A percentile compares a stretch with the other conserved stretches of the same genome.
Conservation (phyloP, 1,140 invertebrate genomes). For the Mamestra configurata region DNA sequence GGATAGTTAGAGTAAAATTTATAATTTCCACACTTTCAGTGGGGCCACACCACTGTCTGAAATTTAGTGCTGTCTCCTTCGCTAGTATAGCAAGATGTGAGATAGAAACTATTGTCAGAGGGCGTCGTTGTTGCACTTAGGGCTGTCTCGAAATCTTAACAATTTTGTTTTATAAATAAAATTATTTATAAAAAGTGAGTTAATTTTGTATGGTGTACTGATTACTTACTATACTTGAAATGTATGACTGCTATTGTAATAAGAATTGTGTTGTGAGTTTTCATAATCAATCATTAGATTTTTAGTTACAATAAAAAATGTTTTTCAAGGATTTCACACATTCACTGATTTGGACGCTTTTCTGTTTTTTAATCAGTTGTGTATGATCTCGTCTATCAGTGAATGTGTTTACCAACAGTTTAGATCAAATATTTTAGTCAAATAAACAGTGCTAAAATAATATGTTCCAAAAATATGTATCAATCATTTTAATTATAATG, state of each 20-base stretch:
- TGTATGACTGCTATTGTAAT: slow-evolving; percentile 27
- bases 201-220: slow-evolving; percentile 3
- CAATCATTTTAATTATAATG: not conserved
- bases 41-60: slow-evolving; percentile 25
- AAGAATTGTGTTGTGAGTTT: slow-evolving; percentile 33
- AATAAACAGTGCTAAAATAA: not conserved
- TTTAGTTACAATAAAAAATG: not conserved
- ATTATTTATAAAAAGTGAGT: not conserved
- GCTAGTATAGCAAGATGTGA: not conserved
- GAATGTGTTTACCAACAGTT: not conserved
- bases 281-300: not conserved
- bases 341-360: not conserved
- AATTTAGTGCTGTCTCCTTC: slow-evolving; percentile 28
- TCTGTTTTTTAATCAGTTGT: slow-evolving; percentile 8
- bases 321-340: not conserved
- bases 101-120: not conserved
- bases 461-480: not conserved
- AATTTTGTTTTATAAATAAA: slow-evolving; percentile 11
- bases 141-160: slow-evolving; percentile 46
- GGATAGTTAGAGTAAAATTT: slow-evolving; percentile 4
- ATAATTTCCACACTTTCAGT: slow-evolving; percentile 9
- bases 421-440: slow-evolving; percentile 8
- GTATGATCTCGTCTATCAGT: not conserved
- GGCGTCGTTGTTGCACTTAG: slow-evolving; percentile 36
- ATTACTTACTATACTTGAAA: slow-evolving; percentile 2